A percentile compares a stretch with the other conserved stretches of the same genome.
phyloP scores from a whole-genome alignment of 2,113 vertebrate species.

The Sceloporus tristichus region DNA sequence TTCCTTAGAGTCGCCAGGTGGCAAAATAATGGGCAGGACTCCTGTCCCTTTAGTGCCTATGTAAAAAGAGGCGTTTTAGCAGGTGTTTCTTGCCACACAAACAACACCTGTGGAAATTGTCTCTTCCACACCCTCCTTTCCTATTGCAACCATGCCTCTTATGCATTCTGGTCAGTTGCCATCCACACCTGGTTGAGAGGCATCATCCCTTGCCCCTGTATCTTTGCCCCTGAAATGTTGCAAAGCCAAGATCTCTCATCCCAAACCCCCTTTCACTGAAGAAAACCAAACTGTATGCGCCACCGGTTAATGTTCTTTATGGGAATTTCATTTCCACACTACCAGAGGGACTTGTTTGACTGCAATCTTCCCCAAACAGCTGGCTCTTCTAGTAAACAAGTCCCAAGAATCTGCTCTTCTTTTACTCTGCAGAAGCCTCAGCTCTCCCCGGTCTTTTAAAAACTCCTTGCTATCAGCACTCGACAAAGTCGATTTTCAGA shows the following conservation, averaged over 20 bases:
- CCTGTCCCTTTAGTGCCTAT: too few species aligned
- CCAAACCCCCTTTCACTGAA: not conserved
- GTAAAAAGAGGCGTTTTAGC: too few species aligned
- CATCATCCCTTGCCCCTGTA: not conserved
- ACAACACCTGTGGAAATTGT: too few species aligned
- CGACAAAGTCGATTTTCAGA: constrained; percentile 15
- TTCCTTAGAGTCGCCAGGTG: too few species aligned
- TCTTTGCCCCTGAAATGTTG: not conserved
- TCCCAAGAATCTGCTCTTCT: constrained; percentile 10
- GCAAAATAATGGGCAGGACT: too few species aligned
- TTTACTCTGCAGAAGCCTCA: not conserved
- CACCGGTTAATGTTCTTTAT: not conserved
- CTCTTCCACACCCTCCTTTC: too few species aligned
- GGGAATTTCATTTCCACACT: constrained; percentile 2
- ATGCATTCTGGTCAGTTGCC: not conserved
- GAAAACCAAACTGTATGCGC: not conserved
- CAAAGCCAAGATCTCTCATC: not conserved
- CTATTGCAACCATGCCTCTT: not conserved
- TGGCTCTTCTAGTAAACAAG: constrained; percentile 5
- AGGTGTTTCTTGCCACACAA: too few species aligned
- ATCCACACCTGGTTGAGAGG: not conserved
- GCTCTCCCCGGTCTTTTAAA: not conserved
- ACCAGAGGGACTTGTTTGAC: not conserved
- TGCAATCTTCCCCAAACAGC: not conserved
- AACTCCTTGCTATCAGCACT: not conserved